phyloP scores from a whole-genome alignment of 2,113 vertebrate genomes.

The Anseranas semipalmata region DNA sequence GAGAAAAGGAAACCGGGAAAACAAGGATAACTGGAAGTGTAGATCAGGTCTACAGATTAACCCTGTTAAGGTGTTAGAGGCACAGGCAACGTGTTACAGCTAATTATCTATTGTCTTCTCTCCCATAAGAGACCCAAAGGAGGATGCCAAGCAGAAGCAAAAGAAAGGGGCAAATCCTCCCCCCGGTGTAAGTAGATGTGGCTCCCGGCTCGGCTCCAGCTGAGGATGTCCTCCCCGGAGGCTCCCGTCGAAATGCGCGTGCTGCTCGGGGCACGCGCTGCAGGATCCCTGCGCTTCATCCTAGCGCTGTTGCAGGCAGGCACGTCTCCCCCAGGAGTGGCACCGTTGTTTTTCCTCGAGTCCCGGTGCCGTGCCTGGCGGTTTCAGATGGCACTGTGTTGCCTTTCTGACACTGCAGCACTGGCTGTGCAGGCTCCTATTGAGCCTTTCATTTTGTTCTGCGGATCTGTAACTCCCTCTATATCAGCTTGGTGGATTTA shows the following conservation, averaged over 20 bases:
- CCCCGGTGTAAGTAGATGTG: neutral
- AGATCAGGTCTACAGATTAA: slow-evolving; percentile 18
- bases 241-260: neutral
- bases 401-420: slow-evolving; percentile 29
- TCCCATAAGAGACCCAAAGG: neutral
- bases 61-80: slow-evolving; percentile 13
- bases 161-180: neutral
- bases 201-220: neutral
- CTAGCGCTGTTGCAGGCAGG: neutral
- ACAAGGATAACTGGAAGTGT: slow-evolving; percentile 52
- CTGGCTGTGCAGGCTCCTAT: slow-evolving; percentile 29
- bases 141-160: neutral
- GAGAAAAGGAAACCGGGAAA: slow-evolving; percentile 12
- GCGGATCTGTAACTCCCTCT: neutral
- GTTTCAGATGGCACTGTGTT: slow-evolving; percentile 42
- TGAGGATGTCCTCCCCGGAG: neutral
- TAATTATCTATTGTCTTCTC: slow-evolving; percentile 1
- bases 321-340: neutral
- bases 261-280: neutral
- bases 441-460: slow-evolving; percentile 60
- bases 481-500: neutral
- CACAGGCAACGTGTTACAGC: neutral
- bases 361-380: slow-evolving; percentile 19
- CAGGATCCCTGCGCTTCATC: neutral
- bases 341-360: neutral